Conservation (phyloP, 2,888 invertebrate species). For the Adelphocoris suturalis region DNA sequence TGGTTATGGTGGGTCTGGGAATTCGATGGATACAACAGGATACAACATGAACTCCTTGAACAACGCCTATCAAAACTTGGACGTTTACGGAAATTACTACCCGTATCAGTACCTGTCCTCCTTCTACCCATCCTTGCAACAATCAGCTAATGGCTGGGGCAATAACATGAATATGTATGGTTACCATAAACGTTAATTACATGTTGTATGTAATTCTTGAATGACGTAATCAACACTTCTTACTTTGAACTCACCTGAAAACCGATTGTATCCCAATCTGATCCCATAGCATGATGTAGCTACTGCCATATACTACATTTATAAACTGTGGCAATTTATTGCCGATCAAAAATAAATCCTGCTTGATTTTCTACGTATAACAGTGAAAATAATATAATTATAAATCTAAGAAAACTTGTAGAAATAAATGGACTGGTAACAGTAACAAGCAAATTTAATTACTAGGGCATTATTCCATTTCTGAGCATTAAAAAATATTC, state of each 20-base stretch:
- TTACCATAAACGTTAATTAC: constrained; percentile 14
- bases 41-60: not conserved
- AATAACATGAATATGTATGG: not conserved
- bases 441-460: not conserved
- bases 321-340: not conserved
- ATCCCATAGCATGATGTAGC: too few relatives aligned
- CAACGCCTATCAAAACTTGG: not conserved
- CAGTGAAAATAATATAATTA: not conserved
- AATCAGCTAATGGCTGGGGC: not conserved
- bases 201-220: not conserved
- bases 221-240: not conserved
- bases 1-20: not conserved
- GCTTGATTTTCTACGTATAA: not conserved
- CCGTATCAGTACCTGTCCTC: not conserved
- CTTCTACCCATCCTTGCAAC: not conserved
- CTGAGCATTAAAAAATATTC: too few relatives aligned
- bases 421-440: not conserved
- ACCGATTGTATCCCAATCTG: not conserved
- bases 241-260: not conserved
- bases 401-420: not conserved
- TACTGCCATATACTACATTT: too few relatives aligned
- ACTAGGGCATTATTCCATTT: not conserved
- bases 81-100: not conserved
- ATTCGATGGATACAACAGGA: not conserved
- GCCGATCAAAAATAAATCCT: not conserved